Evolutionary conservation across 2,113 vertebrate genomes (phyloP).

Genomic region (Phrynosoma platyrhinos): DNA sequence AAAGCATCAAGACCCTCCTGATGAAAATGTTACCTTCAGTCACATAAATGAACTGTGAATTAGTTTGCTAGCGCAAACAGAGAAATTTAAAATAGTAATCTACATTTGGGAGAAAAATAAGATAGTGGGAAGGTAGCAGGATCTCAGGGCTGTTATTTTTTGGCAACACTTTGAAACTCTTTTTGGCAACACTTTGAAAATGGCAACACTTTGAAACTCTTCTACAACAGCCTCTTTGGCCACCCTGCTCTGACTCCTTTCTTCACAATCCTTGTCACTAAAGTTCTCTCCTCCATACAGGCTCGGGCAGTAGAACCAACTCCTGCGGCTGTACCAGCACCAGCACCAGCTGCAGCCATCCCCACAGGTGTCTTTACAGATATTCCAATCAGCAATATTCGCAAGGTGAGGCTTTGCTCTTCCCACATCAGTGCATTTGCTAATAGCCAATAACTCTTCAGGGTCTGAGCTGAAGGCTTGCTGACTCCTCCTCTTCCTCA

Average conservation of each 20-base stretch:
- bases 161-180: too few species aligned
- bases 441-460: too few species aligned
- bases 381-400: conserved; percentile 94
- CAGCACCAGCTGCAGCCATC: conserved; percentile 70
- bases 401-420: conserved; percentile 81
- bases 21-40: not conserved
- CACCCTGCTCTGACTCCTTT: not conserved
- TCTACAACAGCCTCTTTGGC: too few species aligned
- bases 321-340: conserved; percentile 65
- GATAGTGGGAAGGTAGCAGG: not conserved
- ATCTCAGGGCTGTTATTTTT: not conserved
- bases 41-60: not conserved
- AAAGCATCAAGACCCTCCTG: not conserved
- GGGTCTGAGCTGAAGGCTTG: not conserved
- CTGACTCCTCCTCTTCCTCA: not conserved
- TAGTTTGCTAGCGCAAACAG: too few species aligned
- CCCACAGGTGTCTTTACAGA: conserved; percentile 93
- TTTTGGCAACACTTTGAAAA: too few species aligned
- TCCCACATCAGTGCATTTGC: not conserved
- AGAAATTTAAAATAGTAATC: not conserved
- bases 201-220: too few species aligned
- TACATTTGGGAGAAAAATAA: not conserved
- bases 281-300: conserved; percentile 34
- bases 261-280: not conserved
- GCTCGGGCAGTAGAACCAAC: conserved; percentile 64